These are phyloP conservation scores for Galbula dea DNA, from an alignment of 2,113 vertebrate species.

Conservation along the genomic window DNA sequence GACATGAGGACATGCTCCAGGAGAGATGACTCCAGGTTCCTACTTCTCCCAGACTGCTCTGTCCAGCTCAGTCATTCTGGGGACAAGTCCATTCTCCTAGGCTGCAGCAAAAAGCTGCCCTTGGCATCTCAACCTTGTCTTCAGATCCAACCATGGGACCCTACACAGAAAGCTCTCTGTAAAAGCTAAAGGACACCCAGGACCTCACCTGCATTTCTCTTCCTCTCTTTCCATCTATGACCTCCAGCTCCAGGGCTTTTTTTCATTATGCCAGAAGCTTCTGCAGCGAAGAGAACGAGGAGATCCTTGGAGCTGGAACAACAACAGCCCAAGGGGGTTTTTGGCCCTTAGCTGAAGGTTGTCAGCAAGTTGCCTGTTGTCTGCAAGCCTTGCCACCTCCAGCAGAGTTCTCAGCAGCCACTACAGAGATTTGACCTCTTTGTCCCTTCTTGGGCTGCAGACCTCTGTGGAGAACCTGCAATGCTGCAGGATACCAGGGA, in stretches of 20 bases:
- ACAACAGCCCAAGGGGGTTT: not conserved
- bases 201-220: not conserved
- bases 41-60: not conserved
- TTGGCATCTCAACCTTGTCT: not conserved
- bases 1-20: not conserved
- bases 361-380: not conserved
- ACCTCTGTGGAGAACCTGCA: not conserved
- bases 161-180: not conserved
- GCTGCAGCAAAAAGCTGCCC: not conserved
- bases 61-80: not conserved
- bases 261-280: not conserved
- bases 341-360: not conserved
- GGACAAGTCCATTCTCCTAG: not conserved
- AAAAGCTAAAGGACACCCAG: not conserved
- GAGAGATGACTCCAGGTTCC: not conserved
- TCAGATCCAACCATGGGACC: not conserved
- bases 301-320: not conserved
- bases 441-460: not conserved
- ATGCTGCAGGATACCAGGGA: not conserved
- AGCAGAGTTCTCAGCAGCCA: not conserved
- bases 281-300: not conserved
- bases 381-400: not conserved
- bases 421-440: not conserved
- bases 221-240: not conserved
- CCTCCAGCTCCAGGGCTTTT: not conserved